These are phyloP conservation scores for Danio rerio DNA, from an alignment of 2,113 vertebrate genomes.

Conservation along the genomic window DNA sequence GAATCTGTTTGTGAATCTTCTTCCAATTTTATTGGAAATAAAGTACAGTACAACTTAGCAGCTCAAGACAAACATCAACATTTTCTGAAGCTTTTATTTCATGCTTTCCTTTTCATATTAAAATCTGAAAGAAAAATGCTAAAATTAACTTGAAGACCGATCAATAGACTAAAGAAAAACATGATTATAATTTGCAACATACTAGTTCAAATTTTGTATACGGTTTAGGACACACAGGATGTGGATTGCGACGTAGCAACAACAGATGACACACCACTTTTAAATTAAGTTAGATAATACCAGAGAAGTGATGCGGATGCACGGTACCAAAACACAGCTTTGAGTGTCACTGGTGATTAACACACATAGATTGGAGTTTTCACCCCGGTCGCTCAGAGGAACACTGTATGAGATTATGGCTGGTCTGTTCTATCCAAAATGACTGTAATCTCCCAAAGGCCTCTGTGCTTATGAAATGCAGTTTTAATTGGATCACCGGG, in stretches of 20 bases:
- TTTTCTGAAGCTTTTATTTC: too few relatives aligned
- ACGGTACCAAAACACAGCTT: conserved; percentile 10
- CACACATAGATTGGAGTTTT: conserved; percentile 49
- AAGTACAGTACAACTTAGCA: too few relatives aligned
- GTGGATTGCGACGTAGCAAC: background rate
- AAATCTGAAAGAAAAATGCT: too few relatives aligned
- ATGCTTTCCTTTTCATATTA: too few relatives aligned
- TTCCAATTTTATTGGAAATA: too few relatives aligned
- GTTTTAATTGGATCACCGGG: conserved; percentile 48
- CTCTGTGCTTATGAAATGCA: conserved; percentile 47
- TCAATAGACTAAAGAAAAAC: background rate
- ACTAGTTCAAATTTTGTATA: background rate
- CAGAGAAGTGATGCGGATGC: background rate
- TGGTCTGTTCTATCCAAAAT: conserved; percentile 33
- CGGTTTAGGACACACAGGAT: background rate
- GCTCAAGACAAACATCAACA: too few relatives aligned
- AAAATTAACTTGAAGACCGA: too few relatives aligned
- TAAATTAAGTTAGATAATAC: background rate
- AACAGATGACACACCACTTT: background rate
- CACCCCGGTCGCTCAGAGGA: conserved; percentile 31
- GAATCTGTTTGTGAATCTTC: background rate
- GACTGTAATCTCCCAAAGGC: conserved; percentile 49
- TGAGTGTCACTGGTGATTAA: conserved; percentile 41
- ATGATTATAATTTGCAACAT: background rate
- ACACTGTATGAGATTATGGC: conserved; percentile 40